Base-by-base conservation (phyloP, 2,113 vertebrate genomes). In the Rhinopomastus cyanomelas region DNA sequence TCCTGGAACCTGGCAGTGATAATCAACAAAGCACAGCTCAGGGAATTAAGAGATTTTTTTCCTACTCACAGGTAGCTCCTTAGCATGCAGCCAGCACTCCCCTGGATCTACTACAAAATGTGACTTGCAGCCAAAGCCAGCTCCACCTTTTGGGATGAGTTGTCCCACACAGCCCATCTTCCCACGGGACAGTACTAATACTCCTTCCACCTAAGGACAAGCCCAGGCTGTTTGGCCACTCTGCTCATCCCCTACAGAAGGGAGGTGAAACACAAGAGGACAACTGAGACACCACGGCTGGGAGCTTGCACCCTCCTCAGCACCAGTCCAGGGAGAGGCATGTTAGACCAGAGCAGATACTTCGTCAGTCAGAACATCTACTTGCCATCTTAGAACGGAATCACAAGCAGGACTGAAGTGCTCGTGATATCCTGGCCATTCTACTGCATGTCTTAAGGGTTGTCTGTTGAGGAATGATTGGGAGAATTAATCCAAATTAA, bases 401-500 rank as follows among this genome's bases (percentile, higher is more conserved):
- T 19, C 71, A 62, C 29, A 4, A 81, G 55, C 10, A 76, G 64
- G 46, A 73, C 55, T 85, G 71, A 90, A 87, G 23, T 61, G 39
- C 32, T 90, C 32, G 20, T 65, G 44, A 81, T 85, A 88, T 79
- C 88, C 73, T 42, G 39, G 34, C 27, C 82, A 64, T 83, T 74
- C 76, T 81, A 44, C 71, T 59, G 51, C 4, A 51, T 77, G 3
- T 92, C 90, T 88, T 93, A 81, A 84, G 86, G 61, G 53, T 37
- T 83, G 62, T 84, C 77, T 81, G 64, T 81, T 82, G 81, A 87
- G 59, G 73, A 93, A 75, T 1, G 0, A 89, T 66, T 65, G 55
- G 71, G 59, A 92, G 91, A 93, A 95, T 93, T 94, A 95, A 94
- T 90, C 84, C 78, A 94, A 95, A 95, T 94, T 93, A 95, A 94